Evolutionary conservation across 2,888 invertebrate species (phyloP).

Genomic region (Cyrtodaria siliqua): DNA sequence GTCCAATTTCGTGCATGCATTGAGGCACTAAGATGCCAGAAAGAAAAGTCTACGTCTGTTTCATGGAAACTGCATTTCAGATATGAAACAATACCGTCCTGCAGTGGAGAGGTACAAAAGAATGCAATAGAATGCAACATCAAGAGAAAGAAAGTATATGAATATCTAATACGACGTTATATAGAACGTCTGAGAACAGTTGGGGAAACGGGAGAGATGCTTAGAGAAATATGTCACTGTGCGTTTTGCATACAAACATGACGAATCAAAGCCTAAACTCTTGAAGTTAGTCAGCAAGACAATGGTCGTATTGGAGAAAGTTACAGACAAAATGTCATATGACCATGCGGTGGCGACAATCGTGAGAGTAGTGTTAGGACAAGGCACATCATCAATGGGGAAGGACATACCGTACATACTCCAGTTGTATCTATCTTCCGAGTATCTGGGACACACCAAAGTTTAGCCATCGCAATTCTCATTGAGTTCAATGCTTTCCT

Average conservation of each 20-base stretch:
- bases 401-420: too few relatives aligned
- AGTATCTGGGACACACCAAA: too few relatives aligned
- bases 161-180: background rate
- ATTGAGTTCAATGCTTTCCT: too few relatives aligned
- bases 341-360: background rate
- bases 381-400: background rate
- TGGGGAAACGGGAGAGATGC: background rate
- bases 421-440: too few relatives aligned
- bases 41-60: constrained; percentile 1
- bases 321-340: background rate
- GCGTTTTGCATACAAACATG: background rate
- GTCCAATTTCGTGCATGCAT: constrained; percentile 15
- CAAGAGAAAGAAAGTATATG: background rate
- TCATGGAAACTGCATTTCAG: constrained; percentile 16
- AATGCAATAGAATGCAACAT: background rate
- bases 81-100: constrained; percentile 9
- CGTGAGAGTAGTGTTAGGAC: background rate
- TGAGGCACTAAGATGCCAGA: constrained; percentile 8
- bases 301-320: background rate
- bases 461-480: too few relatives aligned
- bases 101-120: constrained; percentile 22
- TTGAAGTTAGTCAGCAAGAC: background rate
- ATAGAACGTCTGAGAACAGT: background rate
- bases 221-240: background rate
- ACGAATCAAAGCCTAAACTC: too few relatives aligned